Base-by-base conservation (phyloP, 1,140 invertebrate genomes). In the Cepaea nemoralis region DNA sequence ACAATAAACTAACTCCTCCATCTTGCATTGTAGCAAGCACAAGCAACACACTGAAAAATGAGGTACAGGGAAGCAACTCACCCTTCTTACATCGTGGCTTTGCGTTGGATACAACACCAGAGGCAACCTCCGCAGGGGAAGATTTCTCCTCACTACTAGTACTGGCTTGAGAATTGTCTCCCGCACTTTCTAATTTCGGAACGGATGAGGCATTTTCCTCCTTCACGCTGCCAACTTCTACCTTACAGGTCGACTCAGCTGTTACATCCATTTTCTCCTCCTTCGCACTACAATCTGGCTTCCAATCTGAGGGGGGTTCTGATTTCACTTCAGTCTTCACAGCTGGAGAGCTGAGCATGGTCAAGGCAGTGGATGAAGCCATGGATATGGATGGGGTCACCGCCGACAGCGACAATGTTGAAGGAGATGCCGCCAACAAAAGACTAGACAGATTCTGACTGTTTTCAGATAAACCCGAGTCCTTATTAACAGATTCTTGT, bases 341-440 rank as follows among this genome's bases (percentile, higher is more conserved):
- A 14, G 33, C 12, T 48, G 77, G 16, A 50, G 59, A 42, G 27
- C 42, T 50, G 42, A 50, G 40, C 67, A 71, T 70, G 77, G 77
- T 70, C 63, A 71, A 19, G 39, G 55, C 42, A 14, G 76, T 37
- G 5, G 66, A 48, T 35, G 77, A 39, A 35, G 5, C 95, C 93
- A 40, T 67, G 71, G 76, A 31, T 39, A 67, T 67, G 35, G 75
- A 70, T 63, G 83, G 76, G 24, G 82, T 83, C 31, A 66, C 80
- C 76, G 78, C 31, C 1, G 77, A 40, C 33, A 66, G 48, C 48
- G 66, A 78, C 42, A 80, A 45, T 63, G 31, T 71, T 79, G 70
- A 71, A 77, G 77, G 71, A 75, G 85, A 83, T n/a, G 83, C 82
- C 48, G 83, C 81, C 27, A 76, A 69, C 0, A 83, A 63, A 8